These are phyloP conservation scores for Tachysurus fulvidraco DNA, from an alignment of 2,113 vertebrate species.

Conservation along the genomic window DNA sequence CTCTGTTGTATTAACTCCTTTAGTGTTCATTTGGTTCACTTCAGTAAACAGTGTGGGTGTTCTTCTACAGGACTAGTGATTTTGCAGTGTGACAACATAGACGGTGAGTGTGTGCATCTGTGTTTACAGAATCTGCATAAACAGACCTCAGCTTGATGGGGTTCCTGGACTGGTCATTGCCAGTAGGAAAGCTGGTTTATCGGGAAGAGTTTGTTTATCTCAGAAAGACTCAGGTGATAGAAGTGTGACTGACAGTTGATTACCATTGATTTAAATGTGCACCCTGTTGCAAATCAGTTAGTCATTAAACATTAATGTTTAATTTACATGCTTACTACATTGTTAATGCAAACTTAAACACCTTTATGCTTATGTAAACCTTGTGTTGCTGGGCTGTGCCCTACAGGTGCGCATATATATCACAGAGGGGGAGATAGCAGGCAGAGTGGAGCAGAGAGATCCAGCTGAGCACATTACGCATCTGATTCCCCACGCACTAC, in stretches of 20 bases:
- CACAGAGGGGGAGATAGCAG: neutral
- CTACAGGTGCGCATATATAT: slow-evolving; percentile 23
- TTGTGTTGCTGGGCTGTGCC: slow-evolving; percentile 14
- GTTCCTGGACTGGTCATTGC: neutral
- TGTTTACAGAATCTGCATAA: slow-evolving; percentile 23
- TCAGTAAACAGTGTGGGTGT: slow-evolving; percentile 29
- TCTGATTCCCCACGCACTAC: slow-evolving; percentile 18
- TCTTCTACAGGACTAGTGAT: slow-evolving; percentile 1
- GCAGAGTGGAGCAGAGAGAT: slow-evolving; percentile 19
- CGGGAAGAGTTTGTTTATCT: neutral
- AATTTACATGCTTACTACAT: neutral
- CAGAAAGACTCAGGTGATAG: neutral
- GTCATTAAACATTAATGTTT: neutral
- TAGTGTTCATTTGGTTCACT: slow-evolving; percentile 19
- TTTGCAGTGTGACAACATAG: slow-evolving; percentile 11
- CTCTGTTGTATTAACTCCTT: neutral
- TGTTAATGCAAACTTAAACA: neutral
- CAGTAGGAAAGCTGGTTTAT: neutral
- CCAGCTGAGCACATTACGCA: slow-evolving; percentile 21
- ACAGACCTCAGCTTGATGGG: neutral
- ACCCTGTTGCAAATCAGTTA: neutral
- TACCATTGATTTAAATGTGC: neutral
- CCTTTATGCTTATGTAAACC: neutral
- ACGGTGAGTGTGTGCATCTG: slow-evolving; percentile 12
- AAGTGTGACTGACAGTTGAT: neutral